Evolutionary conservation across 1,140 invertebrate species (phyloP), one percentile per base, ranked within the genome.

Genomic region (Ips nitidus): DNA sequence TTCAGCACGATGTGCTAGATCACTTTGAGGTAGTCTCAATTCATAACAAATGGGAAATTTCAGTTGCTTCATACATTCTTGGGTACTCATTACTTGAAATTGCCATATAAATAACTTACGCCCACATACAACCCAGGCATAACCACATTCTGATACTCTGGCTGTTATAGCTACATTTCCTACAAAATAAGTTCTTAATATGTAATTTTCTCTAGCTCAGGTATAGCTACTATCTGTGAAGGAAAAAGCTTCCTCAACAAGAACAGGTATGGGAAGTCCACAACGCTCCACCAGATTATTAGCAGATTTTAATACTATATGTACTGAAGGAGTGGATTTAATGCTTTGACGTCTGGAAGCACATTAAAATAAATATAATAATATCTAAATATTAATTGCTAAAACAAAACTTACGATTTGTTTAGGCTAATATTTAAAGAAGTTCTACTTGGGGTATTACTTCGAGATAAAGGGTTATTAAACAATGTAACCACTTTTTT

Each of bases 1-100:
- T 66, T 94, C 90, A n/a, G 95, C 94, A 80, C 91, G 90, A 79
- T 98, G 95, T 1, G 92, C 91, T 8, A 98, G 83, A 81, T 97
- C 95, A 79, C 94, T 97, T 57, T 94, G 92, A 1, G 95, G 95
- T 8, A 98, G 79, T 2, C 89, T 89, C 2, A 98, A 81, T 79
- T 98, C 94, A 70, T 90, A 86, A 79, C 91, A 94, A 69, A 80
- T 80, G 41, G 77, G 71, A 39, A 72, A 69, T 0, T 79, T 80
- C 57, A 80, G 76, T 67, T 82, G 82, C 1, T 75, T 76, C 22
- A 22, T 22, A 22, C 22, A 22, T 22, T 22, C 22, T 22, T 22
- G 22, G 22, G 22, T 22, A 22, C 22, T 22, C 22, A 22, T 22
- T 22, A 22, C 81, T 52, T 89, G 89, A 78, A 90, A 94, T 55